phyloP scores from a whole-genome alignment of 2,888 invertebrate species.

The Parochlus steinenii region DNA sequence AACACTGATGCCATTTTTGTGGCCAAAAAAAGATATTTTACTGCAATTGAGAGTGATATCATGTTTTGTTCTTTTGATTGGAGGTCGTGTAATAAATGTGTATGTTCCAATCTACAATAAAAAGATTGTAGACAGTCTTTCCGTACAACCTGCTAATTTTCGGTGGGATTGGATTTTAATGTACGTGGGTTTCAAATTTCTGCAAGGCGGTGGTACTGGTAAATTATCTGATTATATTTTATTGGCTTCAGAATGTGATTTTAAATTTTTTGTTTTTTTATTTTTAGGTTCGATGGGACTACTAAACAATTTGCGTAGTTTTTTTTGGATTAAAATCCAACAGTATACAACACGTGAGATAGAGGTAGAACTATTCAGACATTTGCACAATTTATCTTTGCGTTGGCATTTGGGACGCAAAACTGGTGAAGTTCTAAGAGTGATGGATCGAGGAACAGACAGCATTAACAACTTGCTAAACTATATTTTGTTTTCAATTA shows the following conservation, averaged over 20 bases:
- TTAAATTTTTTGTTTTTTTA: too few relatives aligned
- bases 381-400: constrained; percentile 78
- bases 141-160: constrained; percentile 39
- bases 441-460: constrained; percentile 95
- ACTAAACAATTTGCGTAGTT: constrained; percentile 76
- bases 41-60: constrained; percentile 70
- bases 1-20: constrained; percentile 75
- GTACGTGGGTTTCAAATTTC: constrained; percentile 76
- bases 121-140: constrained; percentile 68
- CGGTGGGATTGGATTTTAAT: constrained; percentile 82
- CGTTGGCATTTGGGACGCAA: constrained; percentile 90
- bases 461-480: constrained; percentile 88
- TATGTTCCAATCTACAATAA: constrained; percentile 89
- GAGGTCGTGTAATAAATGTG: constrained; percentile 75
- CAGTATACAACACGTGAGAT: constrained; percentile 91
- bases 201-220: constrained; percentile 90
- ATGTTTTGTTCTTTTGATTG: constrained; percentile 59
- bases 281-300: constrained; percentile 84
- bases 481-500: constrained; percentile 82
- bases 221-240: too few relatives aligned
- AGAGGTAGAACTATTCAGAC: constrained; percentile 70
- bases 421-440: constrained; percentile 89
- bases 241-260: too few relatives aligned
- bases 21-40: constrained; percentile 67
- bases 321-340: constrained; percentile 89